These are phyloP conservation scores for Latrodectus elegans DNA, from an alignment of 2,888 invertebrate genomes.

Conservation along the genomic window DNA sequence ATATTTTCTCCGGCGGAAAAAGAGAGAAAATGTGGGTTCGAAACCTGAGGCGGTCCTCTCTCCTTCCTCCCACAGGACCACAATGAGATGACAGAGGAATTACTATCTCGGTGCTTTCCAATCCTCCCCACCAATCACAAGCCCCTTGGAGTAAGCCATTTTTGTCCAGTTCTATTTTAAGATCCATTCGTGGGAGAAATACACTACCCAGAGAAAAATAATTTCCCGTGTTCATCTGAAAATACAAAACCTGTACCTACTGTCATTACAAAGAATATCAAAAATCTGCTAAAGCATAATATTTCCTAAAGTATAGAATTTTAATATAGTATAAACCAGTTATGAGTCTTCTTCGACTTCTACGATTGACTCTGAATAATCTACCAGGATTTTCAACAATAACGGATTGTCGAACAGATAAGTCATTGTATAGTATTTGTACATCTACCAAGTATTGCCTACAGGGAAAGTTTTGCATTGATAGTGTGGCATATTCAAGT, in stretches of 20 bases:
- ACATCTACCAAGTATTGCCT: too few relatives aligned
- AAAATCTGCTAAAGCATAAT: too few relatives aligned
- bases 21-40: neutral
- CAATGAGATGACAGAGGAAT: constrained; percentile 30
- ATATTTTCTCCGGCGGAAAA: constrained; percentile 20
- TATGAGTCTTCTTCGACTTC: too few relatives aligned
- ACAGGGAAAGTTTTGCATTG: too few relatives aligned
- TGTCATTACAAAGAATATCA: too few relatives aligned
- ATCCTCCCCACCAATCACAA: neutral
- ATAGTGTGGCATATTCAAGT: too few relatives aligned
- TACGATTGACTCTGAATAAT: too few relatives aligned
- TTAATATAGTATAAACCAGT: too few relatives aligned
- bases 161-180: constrained; percentile 8
- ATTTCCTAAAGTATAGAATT: too few relatives aligned
- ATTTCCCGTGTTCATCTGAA: neutral
- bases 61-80: constrained; percentile 29
- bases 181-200: neutral
- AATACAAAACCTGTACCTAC: neutral
- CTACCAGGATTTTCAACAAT: too few relatives aligned
- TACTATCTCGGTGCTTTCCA: neutral
- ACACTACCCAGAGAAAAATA: neutral
- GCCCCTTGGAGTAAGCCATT: neutral
- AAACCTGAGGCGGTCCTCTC: constrained; percentile 22
- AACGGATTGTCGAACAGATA: too few relatives aligned
- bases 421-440: too few relatives aligned